Conservation (phyloP, 2,888 invertebrate genomes). For the Dynastes tityus region DNA sequence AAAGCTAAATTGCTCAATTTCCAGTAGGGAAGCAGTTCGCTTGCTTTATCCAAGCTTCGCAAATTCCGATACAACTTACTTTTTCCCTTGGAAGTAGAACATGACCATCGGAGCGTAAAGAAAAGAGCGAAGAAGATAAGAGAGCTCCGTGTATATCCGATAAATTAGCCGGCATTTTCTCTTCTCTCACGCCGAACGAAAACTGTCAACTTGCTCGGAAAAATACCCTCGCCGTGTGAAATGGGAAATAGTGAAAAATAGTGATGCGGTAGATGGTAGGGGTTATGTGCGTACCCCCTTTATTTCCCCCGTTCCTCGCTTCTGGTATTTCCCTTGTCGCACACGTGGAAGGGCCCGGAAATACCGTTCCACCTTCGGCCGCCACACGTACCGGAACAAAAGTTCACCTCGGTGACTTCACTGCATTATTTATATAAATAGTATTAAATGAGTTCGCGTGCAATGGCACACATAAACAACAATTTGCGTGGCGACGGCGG, state of each 20-base stretch:
- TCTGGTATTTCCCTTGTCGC: background rate
- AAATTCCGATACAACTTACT: no score
- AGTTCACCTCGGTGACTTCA: constrained; percentile 28
- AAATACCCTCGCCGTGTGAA: constrained; percentile 13
- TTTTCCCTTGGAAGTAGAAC: background rate
- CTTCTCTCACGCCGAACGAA: constrained; percentile 1
- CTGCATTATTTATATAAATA: constrained; percentile 55
- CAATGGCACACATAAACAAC: constrained; percentile 54
- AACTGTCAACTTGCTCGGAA: constrained; percentile 23
- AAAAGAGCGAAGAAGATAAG: background rate
- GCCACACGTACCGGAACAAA: constrained; percentile 14
- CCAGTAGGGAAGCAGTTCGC: no score
- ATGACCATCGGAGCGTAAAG: background rate
- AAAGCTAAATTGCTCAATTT: no score
- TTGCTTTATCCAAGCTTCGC: no score
- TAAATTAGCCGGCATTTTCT: constrained; percentile 29
- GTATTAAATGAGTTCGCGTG: constrained; percentile 54
- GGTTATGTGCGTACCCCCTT: background rate
- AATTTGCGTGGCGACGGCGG: constrained; percentile 47
- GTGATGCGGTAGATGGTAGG: background rate
- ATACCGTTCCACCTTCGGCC: background rate
- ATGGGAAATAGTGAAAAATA: constrained; percentile 37
- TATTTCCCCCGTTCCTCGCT: background rate
- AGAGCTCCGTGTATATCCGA: background rate
- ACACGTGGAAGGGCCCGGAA: background rate